A percentile compares a stretch with the other conserved stretches of the same genome.
Evolutionary conservation across 2,113 vertebrate genomes (phyloP).

Genomic region (Rhinopomastus cyanomelas): DNA sequence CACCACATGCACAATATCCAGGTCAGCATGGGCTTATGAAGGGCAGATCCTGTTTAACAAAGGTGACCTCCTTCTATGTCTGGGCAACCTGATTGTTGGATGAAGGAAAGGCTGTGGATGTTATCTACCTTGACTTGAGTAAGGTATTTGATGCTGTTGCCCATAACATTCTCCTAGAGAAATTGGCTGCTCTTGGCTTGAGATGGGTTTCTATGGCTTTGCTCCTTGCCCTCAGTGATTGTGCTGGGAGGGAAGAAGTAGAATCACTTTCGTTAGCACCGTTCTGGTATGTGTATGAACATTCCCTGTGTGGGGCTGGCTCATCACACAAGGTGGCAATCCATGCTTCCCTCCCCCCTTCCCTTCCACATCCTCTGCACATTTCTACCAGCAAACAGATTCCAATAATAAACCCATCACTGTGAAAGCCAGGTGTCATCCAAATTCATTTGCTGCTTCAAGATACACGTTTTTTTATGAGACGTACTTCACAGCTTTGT

Average conservation of each 20-base stretch:
- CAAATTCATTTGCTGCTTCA: slow-evolving; percentile 54
- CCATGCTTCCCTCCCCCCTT: neutral
- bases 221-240: neutral
- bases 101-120: too few relatives aligned
- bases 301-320: neutral
- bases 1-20: too few relatives aligned
- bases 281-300: neutral
- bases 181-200: too few relatives aligned
- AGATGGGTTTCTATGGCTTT: neutral
- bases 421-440: slow-evolving; percentile 56
- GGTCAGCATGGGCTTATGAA: too few relatives aligned
- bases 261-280: neutral
- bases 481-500: slow-evolving; percentile 16
- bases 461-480: slow-evolving; percentile 49
- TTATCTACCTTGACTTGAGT: too few relatives aligned
- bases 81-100: too few relatives aligned
- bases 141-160: too few relatives aligned
- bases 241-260: neutral
- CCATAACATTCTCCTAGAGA: too few relatives aligned
- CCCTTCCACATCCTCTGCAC: neutral
- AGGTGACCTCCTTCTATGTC: too few relatives aligned
- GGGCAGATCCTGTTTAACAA: too few relatives aligned
- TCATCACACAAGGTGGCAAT: neutral
- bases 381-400: slow-evolving; percentile 39
- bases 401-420: slow-evolving; percentile 63